These are phyloP conservation scores for Spheniscus mendiculus DNA, from an alignment of 2,113 vertebrate species.

Conservation along the genomic window DNA sequence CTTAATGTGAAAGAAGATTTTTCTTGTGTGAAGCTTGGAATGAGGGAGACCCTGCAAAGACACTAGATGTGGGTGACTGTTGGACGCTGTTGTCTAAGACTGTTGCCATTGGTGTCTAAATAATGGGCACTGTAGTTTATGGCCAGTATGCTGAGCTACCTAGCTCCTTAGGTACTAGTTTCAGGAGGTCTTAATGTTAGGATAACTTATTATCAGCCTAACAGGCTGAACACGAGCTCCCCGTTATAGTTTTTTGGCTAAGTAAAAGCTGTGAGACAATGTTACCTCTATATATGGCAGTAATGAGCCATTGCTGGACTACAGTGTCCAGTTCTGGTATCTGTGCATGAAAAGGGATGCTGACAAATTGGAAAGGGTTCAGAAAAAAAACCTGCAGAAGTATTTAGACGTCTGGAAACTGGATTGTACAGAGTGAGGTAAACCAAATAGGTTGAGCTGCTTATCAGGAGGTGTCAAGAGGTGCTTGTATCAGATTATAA, in stretches of 20 bases:
- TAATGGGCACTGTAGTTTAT: neutral
- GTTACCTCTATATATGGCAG: neutral
- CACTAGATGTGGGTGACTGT: rapidly evolving
- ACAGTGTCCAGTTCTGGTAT: neutral
- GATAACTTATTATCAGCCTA: neutral
- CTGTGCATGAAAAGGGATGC: neutral
- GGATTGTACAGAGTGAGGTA: neutral
- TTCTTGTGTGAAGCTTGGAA: neutral
- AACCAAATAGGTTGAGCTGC: neutral
- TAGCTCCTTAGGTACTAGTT: neutral
- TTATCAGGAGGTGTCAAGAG: neutral
- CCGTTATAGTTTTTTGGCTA: neutral
- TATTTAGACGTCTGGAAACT: neutral
- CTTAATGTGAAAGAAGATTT: neutral
- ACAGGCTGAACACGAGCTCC: neutral
- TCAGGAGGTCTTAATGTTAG: neutral
- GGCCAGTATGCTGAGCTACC: neutral
- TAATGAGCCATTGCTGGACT: neutral
- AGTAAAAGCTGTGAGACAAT: neutral
- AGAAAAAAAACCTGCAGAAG: neutral
- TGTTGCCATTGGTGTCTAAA: neutral
- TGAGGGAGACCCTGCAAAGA: neutral
- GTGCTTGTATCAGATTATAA: neutral
- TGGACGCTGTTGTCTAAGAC: neutral
- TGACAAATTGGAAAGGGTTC: neutral